These are phyloP conservation scores for Limulus polyphemus DNA, from an alignment of 2,888 invertebrate genomes.

Conservation along the genomic window DNA sequence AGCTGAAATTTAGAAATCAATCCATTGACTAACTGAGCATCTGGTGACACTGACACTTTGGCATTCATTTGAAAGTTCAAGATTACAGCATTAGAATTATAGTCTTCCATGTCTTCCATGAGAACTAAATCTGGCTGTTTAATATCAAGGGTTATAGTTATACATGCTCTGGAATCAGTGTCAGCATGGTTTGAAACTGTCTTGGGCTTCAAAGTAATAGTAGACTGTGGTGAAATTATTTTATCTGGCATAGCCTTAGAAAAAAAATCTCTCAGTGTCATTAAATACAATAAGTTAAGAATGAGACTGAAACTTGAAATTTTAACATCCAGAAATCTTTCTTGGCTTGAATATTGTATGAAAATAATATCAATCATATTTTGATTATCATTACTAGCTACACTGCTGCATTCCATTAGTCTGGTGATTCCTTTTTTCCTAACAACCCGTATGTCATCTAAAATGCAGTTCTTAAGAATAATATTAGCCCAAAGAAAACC, in stretches of 20 bases:
- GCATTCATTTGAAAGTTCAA: conserved; percentile 50
- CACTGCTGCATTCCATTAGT: conserved; percentile 35
- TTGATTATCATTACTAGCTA: conserved; percentile 42
- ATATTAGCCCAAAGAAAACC: conserved; percentile 60
- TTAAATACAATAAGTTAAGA: conserved; percentile 78
- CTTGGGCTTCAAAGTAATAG: too few species aligned
- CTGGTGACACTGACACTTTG: conserved; percentile 54
- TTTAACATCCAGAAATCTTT: conserved; percentile 54
- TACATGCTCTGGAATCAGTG: too few species aligned
- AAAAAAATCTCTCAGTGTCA: conserved; percentile 73
- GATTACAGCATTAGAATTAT: conserved; percentile 73
- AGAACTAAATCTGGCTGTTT: conserved; percentile 79
- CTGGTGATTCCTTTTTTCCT: conserved; percentile 27
- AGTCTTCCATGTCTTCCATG: conserved; percentile 60
- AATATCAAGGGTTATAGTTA: too few species aligned
- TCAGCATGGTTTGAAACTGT: too few species aligned
- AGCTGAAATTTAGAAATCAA: conserved; percentile 64
- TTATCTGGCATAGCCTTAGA: conserved; percentile 27
- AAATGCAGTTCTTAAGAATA: conserved; percentile 59
- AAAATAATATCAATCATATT: conserved; percentile 69
- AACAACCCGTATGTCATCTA: conserved; percentile 39
- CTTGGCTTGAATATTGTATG: conserved; percentile 52
- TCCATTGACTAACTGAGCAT: conserved; percentile 64
- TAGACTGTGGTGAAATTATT: too few species aligned
- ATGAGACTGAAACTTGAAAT: conserved; percentile 83